Evolutionary conservation across 2,797 vertebrate species (phyloP), one percentile per base, ranked within the genome.

Genomic region (Mormyrus proboscirostris): DNA sequence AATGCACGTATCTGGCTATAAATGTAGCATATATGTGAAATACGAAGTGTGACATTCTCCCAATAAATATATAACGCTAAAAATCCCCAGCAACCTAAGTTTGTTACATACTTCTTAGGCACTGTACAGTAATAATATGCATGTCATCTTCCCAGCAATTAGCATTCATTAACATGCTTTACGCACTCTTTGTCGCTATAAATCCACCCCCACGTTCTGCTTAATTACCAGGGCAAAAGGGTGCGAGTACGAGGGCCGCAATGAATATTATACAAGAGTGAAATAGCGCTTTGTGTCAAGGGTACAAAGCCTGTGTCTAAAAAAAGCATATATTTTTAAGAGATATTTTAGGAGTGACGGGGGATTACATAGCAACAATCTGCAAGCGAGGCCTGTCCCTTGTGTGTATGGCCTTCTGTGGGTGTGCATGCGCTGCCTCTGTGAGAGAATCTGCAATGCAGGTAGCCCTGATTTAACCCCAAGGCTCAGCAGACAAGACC

Each of bases 111-210:
- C 29, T 33, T 59, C 53, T 41, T 33, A 38, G 53, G 19, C 29
- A 87, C 86, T 62, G 16, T 59, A 87, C 53, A 62, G 53, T 59
- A 87, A 65, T 49, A 59, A 79, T 65, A 82, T n/a, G 47, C 51
- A 87, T 49, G 25, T 3, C n/a, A 29, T 57, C 51, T 47, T 57
- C 55, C 82, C 29, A 3, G 76, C 44, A 50, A 65, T 89, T 65
- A 89, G 57, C 44, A 89, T 69, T 85, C n/a, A 89, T 86, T 89
- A 86, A n/a, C 88, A 69, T 53, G n/a, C 82, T 49, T 89, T 89
- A 65, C 55, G n/a, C 55, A 65, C 47, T 22, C 79, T 50, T 62
- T 65, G 79, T 59, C 49, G 16, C 41, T 65, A 19, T 38, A n/a
- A 89, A 89, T 50, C 79, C n/a, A 50, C 6, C 44, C 79, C 79